These are phyloP conservation scores for Troglohyphantes excavatus DNA, from an alignment of 2,888 invertebrate species.

Conservation along the genomic window DNA sequence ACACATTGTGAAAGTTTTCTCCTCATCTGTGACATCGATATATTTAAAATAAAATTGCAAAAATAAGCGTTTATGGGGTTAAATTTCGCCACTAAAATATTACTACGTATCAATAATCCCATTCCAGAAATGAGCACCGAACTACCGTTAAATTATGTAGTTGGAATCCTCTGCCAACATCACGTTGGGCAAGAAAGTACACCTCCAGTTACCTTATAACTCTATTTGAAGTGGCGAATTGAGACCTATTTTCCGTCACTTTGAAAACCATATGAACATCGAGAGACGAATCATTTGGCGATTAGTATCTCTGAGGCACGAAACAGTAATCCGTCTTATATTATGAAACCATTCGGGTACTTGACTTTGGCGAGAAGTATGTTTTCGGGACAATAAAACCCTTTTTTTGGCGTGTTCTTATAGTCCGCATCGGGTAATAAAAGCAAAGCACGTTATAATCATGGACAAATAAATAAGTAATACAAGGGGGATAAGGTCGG, in stretches of 20 bases:
- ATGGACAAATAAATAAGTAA: conserved; percentile 44
- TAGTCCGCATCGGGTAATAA: conserved; percentile 45
- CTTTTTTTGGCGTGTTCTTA: conserved; percentile 35
- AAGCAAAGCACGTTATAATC: conserved; percentile 37
- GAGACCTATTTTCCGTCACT: neutral
- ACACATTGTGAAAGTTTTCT: too few species aligned
- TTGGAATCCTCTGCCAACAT: neutral
- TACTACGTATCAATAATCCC: too few species aligned
- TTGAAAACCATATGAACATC: neutral
- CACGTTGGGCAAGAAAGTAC: too few species aligned
- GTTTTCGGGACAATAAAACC: conserved; percentile 46
- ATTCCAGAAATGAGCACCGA: neutral
- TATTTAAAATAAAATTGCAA: too few species aligned
- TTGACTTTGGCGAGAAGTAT: conserved; percentile 41
- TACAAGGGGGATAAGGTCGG: conserved; percentile 2
- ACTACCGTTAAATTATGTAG: neutral
- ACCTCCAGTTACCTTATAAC: too few species aligned
- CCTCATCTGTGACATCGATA: too few species aligned
- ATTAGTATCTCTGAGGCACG: neutral
- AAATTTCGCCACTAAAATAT: too few species aligned
- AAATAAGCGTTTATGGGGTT: too few species aligned
- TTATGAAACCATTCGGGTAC: conserved; percentile 29
- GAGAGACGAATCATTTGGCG: neutral
- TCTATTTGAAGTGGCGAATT: too few species aligned
- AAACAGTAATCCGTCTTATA: conserved; percentile 31